Evolutionary conservation across 2,113 vertebrate species (phyloP), one percentile per base, ranked within the genome.

Genomic region (Pituophis catenifer): DNA sequence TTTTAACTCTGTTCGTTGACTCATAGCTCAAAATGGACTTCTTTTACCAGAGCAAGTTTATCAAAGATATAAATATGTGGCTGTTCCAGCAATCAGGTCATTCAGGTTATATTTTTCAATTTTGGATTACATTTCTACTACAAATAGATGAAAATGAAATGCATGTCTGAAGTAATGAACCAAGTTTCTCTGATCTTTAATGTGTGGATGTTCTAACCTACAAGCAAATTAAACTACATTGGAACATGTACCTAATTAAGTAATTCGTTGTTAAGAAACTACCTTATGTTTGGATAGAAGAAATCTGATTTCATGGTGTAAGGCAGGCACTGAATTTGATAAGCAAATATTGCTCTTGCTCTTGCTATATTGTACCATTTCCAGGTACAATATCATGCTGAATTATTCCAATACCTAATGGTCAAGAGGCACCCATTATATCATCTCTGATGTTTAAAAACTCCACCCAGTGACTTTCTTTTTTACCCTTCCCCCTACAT

Each of bases 401-500:
- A 92, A 93, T 94, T 88, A 75, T 17, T 95, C 96, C 94, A 96
- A 89, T 96, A 96, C 94, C 96, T 94, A 94, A 95, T 94, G 96
- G 86, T 90, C 53, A 33, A 6, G 3, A 1, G 29, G 24, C 5
- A 15, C 91, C 65, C 12, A 11, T 21, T 59, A 88, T 12, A 23
- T 33, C 48, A 54, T 3, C 29, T 8, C 3, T 15, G n/a, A n/a
- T 91, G 50, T 86, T 86, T 8, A 87, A 26, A 91, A 89, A 89
- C 70, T 89, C 70, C 90, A 91, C 48, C 65, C 17, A 33, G n/a
- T 33, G n/a, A 75, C 65, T 70, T n/a, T 2, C n/a, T 75, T 65
- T 65, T 65, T 65, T 26, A 26, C 11, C 24, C 59, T 62, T 62
- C 58, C 8, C 59, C 62, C 11, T 12, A 13, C n/a, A 23, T 33